phyloP scores from a whole-genome alignment of 2,888 invertebrate species.

The Eutolmus rufibarbis region DNA sequence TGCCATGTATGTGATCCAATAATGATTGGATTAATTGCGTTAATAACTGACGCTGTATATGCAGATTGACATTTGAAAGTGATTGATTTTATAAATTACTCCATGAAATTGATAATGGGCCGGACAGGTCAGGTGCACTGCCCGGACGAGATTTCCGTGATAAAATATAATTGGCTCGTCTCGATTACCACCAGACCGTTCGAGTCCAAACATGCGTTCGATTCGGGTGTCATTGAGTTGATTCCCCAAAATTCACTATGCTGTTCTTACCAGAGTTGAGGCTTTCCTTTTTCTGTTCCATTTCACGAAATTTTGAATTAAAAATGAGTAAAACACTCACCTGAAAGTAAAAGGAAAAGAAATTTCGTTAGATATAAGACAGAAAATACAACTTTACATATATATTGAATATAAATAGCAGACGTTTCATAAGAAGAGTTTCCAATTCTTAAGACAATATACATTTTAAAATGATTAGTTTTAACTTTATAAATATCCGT shows the following conservation, averaged over 20 bases:
- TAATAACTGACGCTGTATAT: conserved; percentile 61
- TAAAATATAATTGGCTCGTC: conserved; percentile 13
- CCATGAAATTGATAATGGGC: conserved; percentile 45
- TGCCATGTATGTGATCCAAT: conserved; percentile 59
- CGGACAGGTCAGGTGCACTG: conserved; percentile 29
- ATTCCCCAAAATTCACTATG: neutral
- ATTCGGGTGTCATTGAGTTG: neutral
- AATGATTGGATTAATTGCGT: conserved; percentile 63
- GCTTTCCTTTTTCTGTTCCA: neutral
- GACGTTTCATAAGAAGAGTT: neutral
- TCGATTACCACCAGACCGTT: neutral
- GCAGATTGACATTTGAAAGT: conserved; percentile 52
- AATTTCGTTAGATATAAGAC: neutral
- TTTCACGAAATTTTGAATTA: neutral
- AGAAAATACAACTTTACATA: neutral
- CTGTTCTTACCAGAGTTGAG: neutral
- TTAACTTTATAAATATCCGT: no score
- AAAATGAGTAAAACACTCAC: neutral
- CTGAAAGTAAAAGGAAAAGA: neutral
- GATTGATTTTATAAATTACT: conserved; percentile 51
- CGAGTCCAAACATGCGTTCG: neutral
- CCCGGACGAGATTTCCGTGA: conserved; percentile 10
- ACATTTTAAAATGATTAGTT: no score
- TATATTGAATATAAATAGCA: neutral
- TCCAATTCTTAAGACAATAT: neutral